Base-by-base conservation (phyloP, 2,888 invertebrate genomes). In the Cosmopolites sordidus region DNA sequence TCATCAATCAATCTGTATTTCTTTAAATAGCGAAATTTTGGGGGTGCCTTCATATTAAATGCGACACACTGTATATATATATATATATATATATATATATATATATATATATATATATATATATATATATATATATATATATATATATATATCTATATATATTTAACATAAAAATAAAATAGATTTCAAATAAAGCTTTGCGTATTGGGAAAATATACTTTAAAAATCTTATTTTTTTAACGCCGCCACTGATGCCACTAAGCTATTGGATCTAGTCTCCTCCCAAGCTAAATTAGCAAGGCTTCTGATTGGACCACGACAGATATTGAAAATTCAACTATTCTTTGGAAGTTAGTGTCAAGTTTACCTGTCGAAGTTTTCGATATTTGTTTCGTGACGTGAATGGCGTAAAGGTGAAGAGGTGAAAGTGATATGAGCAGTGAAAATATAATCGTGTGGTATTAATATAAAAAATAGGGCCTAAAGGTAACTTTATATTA, bases 271-370 rank as follows among this genome's bases (percentile, higher is more conserved):
- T 38, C 29, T 12, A 43, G 43, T 33, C 54, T 54, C 48, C 62
- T 54, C 50, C 62, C 16, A 46, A 46, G 27, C 12, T 46, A 48
- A 47, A 45, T 30, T 39, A 40, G 22, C 40, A 15, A 22, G 12
- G 3, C 5, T 45, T 60, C 38, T 56, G 50, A 64, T 64, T 64
- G 64, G 64, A 60, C 58, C 64, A 64, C 64, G 64, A 64, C 43
- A 51, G 18, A 37, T 22, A 16, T 52, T 38, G 11, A 16, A 11
- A 16, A 12, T 27, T 40, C 38, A 39, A 27, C 39, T 37, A 47
- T 14, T 9, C 16, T 18, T 39, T 18, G 15, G 38, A 29, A 29
- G 30, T 18, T 22, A 27, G 30, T 54, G 54, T 46, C 54, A 42
- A 54, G 44, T 41, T 44, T 46, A 54, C 43, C 33, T 33, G 33